A percentile compares a stretch with the other conserved stretches of the same genome.
Evolutionary conservation across 30 jellyfish, hydroid and myxozoan genomes (phyloP).

Genomic region (Aurelia aurita complex sp. Pacific): DNA sequence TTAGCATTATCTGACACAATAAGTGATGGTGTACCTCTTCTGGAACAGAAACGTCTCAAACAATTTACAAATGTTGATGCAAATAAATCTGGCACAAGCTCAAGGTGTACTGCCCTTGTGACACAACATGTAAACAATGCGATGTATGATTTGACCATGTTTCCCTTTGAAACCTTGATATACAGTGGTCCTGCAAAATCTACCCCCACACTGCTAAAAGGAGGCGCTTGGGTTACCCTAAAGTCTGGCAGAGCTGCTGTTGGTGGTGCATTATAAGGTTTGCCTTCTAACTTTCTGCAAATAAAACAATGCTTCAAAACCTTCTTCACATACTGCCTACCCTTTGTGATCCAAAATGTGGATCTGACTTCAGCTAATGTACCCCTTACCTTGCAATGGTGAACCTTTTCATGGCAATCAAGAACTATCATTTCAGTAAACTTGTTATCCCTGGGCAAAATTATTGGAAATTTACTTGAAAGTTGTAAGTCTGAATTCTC

Average conservation of each 20-base stretch:
- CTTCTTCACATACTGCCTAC: conserved; percentile 8
- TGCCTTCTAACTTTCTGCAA: conserved; percentile 30
- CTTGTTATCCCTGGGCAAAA: conserved; percentile 36
- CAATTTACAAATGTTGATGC: conserved; percentile 13
- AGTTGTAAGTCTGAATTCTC: conserved; percentile 27
- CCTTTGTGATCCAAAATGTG: not conserved
- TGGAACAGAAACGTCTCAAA: conserved; percentile 24
- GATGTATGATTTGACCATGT: conserved; percentile 24
- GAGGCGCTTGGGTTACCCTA: conserved; percentile 52
- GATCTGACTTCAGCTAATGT: conserved; percentile 28
- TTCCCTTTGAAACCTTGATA: conserved; percentile 15
- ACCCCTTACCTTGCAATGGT: conserved; percentile 22
- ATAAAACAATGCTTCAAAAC: conserved; percentile 6
- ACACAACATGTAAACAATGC: conserved; percentile 46
- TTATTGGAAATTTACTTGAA: conserved; percentile 10
- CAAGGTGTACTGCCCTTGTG: conserved; percentile 62
- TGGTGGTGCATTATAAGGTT: conserved; percentile 13
- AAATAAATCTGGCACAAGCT: conserved; percentile 16
- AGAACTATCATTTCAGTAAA: conserved; percentile 18
- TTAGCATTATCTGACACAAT: conserved; percentile 55
- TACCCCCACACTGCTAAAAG: conserved; percentile 50
- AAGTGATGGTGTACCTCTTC: conserved; percentile 48
- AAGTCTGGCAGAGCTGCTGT: conserved; percentile 45
- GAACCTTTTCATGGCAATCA: conserved; percentile 37
- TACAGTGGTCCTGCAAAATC: conserved; percentile 65